Evolutionary conservation across 2,888 invertebrate genomes (phyloP).

Genomic region (Hirtodrosophila cameraria): DNA sequence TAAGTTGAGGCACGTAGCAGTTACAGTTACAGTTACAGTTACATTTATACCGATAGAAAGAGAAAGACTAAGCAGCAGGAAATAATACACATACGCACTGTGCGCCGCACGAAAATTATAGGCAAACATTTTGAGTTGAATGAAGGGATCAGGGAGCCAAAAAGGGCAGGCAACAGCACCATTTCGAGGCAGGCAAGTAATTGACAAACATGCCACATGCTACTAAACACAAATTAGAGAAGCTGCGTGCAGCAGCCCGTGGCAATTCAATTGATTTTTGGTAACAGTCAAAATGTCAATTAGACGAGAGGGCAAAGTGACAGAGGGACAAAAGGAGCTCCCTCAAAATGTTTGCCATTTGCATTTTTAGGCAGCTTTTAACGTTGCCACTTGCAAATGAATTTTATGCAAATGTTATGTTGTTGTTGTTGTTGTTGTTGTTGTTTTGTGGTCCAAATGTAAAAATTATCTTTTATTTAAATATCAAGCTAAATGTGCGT

Average conservation of each 20-base stretch:
- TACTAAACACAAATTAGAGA: slow-evolving; percentile 75
- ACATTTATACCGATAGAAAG: too few relatives aligned
- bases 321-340: background rate
- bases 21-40: too few relatives aligned
- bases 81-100: slow-evolving; percentile 77
- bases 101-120: slow-evolving; percentile 48
- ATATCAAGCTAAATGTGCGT: slow-evolving; percentile 48
- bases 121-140: slow-evolving; percentile 57
- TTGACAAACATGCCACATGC: slow-evolving; percentile 78
- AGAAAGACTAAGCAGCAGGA: slow-evolving; percentile 56
- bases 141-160: background rate
- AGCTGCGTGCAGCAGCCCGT: slow-evolving; percentile 38
- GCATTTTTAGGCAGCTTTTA: slow-evolving; percentile 41
- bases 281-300: slow-evolving; percentile 69
- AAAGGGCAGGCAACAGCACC: slow-evolving; percentile 3
- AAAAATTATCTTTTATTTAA: slow-evolving; percentile 41
- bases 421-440: slow-evolving; percentile 6
- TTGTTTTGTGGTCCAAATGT: slow-evolving; percentile 1
- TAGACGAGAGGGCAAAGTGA: slow-evolving; percentile 24
- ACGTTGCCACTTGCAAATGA: slow-evolving; percentile 32
- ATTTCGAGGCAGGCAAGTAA: slow-evolving; percentile 56
- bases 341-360: slow-evolving; percentile 47
- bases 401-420: slow-evolving; percentile 64
- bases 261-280: slow-evolving; percentile 72
- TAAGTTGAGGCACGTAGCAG: slow-evolving; percentile 62